Percentiles rank a stretch among this genome's conserved stretches.
Conservation (phyloP, 2,113 vertebrate species). For the Gulo gulo region DNA sequence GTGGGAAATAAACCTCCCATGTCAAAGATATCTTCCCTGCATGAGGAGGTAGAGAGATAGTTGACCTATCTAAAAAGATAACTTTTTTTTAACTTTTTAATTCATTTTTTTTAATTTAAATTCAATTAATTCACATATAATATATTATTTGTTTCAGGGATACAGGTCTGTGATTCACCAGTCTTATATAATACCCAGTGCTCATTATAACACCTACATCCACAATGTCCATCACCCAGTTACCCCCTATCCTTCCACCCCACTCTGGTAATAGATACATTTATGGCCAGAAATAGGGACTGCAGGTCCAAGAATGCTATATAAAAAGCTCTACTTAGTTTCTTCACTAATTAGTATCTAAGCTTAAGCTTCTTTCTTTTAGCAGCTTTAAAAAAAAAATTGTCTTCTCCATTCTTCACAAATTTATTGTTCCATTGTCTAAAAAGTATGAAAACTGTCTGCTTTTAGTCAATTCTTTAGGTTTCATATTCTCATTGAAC, state of each 20-base stretch:
- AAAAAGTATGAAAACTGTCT: background rate
- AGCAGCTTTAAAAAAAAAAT: background rate
- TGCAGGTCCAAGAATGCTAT: background rate
- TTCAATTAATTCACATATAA: background rate
- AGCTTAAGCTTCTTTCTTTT: background rate
- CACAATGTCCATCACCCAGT: background rate
- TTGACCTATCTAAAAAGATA: background rate
- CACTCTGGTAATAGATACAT: background rate
- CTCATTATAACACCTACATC: background rate
- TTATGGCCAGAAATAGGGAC: background rate
- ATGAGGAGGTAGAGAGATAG: background rate
- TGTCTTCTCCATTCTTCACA: background rate
- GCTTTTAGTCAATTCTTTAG: background rate
- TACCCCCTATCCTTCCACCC: background rate
- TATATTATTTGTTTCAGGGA: background rate
- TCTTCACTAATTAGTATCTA: background rate
- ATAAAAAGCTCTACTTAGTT: background rate
- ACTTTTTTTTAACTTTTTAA: background rate
- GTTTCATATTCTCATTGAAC: background rate
- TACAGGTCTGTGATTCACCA: background rate
- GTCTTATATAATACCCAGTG: background rate
- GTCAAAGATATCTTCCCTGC: background rate
- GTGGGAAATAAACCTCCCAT: background rate
- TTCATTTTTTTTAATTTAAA: background rate
- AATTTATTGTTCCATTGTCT: background rate